These are phyloP conservation scores for Tragelaphus oryx DNA, from an alignment of 2,797 vertebrate species.

Conservation along the genomic window DNA sequence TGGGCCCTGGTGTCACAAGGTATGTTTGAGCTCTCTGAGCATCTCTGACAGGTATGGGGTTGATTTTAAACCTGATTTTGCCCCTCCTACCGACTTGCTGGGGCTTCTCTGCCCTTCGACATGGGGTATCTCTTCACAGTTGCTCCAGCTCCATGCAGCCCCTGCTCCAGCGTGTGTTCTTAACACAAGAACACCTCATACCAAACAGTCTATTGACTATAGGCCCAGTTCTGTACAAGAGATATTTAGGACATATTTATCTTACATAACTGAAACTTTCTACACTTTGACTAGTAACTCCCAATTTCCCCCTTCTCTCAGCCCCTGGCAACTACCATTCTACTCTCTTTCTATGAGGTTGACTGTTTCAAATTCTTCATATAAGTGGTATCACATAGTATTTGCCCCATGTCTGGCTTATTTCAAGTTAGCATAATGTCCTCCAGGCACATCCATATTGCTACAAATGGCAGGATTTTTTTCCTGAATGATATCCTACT, in stretches of 20 bases:
- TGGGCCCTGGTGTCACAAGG: not conserved
- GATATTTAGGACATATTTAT: not conserved
- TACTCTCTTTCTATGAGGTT: not conserved
- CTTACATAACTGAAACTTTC: not conserved
- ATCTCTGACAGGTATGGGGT: not conserved
- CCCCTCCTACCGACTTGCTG: fast-evolving
- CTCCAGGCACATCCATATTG: not conserved
- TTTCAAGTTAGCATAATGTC: not conserved
- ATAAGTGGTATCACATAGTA: not conserved
- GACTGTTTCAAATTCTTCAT: not conserved
- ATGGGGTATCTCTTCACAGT: not conserved
- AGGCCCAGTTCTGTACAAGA: not conserved
- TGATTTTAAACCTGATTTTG: not conserved
- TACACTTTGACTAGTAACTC: not conserved
- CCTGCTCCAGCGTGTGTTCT: not conserved
- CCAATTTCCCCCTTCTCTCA: not conserved
- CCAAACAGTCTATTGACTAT: not conserved
- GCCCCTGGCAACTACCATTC: not conserved
- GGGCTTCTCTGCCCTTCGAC: not conserved
- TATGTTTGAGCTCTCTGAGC: not conserved
- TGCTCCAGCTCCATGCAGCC: not conserved
- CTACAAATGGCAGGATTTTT: not conserved
- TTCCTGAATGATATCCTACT: not conserved
- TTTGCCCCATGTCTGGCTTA: not conserved
- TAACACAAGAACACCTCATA: not conserved